Percentiles rank a stretch among this genome's conserved stretches.
Evolutionary conservation across 2,797 vertebrate genomes (phyloP).

Genomic region (Oreortyx pictus): DNA sequence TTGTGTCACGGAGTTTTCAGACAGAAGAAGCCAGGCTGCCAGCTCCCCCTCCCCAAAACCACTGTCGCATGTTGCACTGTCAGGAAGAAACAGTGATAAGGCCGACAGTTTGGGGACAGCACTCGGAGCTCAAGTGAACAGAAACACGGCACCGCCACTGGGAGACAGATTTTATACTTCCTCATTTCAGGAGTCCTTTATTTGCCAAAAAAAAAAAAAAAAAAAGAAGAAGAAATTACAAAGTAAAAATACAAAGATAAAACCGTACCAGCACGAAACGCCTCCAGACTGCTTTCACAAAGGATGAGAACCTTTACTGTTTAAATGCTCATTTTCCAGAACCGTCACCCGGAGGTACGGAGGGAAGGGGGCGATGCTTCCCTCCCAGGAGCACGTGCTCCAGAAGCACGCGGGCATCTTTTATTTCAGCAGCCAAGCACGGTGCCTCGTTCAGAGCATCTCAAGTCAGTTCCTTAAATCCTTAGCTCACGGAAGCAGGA

Average conservation of each 20-base stretch:
- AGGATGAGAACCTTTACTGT: slow-evolving; percentile 73
- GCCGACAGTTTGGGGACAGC: too few relatives aligned
- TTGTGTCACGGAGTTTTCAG: background rate
- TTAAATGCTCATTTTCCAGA: slow-evolving; percentile 37
- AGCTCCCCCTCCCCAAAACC: background rate
- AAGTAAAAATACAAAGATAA: slow-evolving; percentile 65
- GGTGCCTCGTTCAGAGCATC: background rate
- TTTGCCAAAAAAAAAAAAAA: slow-evolving; percentile 71
- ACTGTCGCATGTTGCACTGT: rapidly evolving
- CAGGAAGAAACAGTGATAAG: background rate
- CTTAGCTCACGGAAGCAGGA: background rate
- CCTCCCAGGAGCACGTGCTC: slow-evolving; percentile 50
- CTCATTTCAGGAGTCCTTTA: slow-evolving; percentile 70
- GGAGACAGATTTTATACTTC: background rate
- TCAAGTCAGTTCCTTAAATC: background rate
- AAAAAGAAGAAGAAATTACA: slow-evolving; percentile 39
- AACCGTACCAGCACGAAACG: slow-evolving; percentile 74
- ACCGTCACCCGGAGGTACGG: slow-evolving; percentile 24
- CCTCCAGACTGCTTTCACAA: slow-evolving; percentile 53
- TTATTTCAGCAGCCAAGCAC: background rate
- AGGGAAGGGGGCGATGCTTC: background rate
- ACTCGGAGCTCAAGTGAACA: background rate
- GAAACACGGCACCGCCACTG: background rate
- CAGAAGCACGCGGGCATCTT: background rate
- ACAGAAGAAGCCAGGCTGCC: background rate